Evolutionary conservation across 1,140 invertebrate species (phyloP).

Genomic region (Bradynema listronoti): DNA sequence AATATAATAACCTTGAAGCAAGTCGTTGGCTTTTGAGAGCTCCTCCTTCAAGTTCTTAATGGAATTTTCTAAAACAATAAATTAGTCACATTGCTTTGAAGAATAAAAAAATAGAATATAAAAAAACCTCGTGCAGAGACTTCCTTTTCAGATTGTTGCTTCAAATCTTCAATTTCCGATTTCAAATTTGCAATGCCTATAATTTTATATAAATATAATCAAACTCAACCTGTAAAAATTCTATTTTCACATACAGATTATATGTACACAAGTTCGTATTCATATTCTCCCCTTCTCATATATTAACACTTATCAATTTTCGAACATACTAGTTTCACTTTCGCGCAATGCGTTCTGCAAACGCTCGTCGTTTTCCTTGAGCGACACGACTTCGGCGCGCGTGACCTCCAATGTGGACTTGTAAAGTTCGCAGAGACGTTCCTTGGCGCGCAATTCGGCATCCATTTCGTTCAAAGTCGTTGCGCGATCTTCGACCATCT

Average conservation of each 20-base stretch:
- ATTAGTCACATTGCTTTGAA: background rate
- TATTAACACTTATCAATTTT: too few relatives aligned
- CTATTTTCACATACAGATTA: background rate
- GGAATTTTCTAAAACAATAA: conserved; percentile 15
- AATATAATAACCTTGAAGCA: too few relatives aligned
- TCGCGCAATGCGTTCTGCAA: conserved; percentile 15
- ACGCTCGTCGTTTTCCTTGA: conserved; percentile 17
- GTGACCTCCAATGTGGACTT: conserved; percentile 18
- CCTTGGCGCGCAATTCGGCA: conserved; percentile 26
- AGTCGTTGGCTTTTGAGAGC: conserved; percentile 28
- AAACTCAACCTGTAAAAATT: too few relatives aligned
- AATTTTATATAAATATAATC: background rate
- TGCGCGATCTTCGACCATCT: conserved; percentile 15
- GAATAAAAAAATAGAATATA: conserved; percentile 8
- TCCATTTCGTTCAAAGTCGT: conserved; percentile 22
- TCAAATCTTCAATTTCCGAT: background rate
- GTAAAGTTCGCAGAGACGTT: conserved; percentile 25
- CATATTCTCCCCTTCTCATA: background rate
- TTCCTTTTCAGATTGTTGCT: background rate
- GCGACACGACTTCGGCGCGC: conserved; percentile 13
- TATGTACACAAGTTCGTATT: background rate
- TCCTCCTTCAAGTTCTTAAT: conserved; percentile 30
- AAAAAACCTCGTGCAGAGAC: conserved; percentile 25
- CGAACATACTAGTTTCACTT: conserved; percentile 15
- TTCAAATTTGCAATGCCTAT: conserved; percentile 12